Conservation (phyloP, 2,113 vertebrate genomes). For the Cyphomyrus discorhynchus region DNA sequence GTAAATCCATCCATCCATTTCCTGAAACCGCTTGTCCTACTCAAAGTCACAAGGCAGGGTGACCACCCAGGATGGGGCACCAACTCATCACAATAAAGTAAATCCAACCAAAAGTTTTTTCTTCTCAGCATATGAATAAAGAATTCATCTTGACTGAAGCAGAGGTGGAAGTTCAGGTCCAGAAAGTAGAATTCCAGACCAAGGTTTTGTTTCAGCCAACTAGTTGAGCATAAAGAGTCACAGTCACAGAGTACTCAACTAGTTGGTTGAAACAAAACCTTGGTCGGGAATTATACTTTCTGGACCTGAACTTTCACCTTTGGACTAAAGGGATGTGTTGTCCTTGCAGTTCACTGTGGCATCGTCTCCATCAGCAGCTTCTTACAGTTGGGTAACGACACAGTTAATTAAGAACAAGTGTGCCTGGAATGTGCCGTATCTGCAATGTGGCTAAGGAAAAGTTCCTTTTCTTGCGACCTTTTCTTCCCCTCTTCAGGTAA, state of each 20-base stretch:
- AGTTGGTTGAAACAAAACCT: too few species aligned
- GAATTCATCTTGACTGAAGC: not conserved
- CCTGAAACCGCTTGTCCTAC: too few species aligned
- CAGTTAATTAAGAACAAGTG: not conserved
- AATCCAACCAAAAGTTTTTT: not conserved
- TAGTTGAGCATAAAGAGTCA: too few species aligned
- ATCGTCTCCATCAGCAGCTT: not conserved
- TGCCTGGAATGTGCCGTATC: not conserved
- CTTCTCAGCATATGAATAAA: not conserved
- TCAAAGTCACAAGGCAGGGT: too few species aligned
- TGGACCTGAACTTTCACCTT: too few species aligned
- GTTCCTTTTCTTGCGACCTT: not conserved
- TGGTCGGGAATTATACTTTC: too few species aligned
- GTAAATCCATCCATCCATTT: not conserved
- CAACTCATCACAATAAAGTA: too few species aligned
- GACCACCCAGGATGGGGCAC: too few species aligned
- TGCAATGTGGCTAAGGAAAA: not conserved
- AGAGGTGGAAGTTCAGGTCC: too few species aligned
- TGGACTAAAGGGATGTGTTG: not conserved
- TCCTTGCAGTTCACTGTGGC: not conserved
- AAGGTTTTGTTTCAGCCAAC: too few species aligned
- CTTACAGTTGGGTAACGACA: not conserved
- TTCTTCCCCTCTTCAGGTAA: not conserved
- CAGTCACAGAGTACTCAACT: too few species aligned
- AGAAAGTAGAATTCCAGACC: too few species aligned